Evolutionary conservation across 2,888 invertebrate genomes (phyloP).

Genomic region (Panzeria rudis): DNA sequence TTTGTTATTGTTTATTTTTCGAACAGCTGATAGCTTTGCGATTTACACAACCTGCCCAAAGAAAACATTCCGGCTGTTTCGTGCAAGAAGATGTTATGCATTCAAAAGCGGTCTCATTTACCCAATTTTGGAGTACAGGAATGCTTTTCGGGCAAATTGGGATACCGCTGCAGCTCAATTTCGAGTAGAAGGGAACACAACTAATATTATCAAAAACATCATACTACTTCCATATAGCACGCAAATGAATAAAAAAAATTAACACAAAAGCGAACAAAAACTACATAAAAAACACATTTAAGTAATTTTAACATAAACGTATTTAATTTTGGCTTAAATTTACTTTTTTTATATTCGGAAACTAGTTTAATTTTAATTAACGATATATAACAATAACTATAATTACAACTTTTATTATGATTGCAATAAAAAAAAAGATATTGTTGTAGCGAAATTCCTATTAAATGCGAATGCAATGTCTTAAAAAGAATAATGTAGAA

Average conservation of each 20-base stretch:
- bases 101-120: too few species aligned
- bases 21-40: too few species aligned
- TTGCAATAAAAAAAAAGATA: slow-evolving; percentile 26
- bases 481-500: slow-evolving; percentile 29
- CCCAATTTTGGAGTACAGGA: too few species aligned
- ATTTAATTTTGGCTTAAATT: slow-evolving; percentile 31
- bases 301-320: slow-evolving; percentile 45
- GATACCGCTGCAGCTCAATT: too few species aligned
- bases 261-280: slow-evolving; percentile 8
- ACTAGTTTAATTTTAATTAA: slow-evolving; percentile 53
- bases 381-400: slow-evolving; percentile 42
- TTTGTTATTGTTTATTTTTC: too few species aligned
- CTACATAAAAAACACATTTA: slow-evolving; percentile 13
- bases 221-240: not conserved
- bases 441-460: slow-evolving; percentile 59
- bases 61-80: too few species aligned
- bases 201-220: not conserved
- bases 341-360: slow-evolving; percentile 26
- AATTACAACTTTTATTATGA: slow-evolving; percentile 34
- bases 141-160: too few species aligned
- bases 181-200: too few species aligned
- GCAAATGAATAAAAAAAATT: slow-evolving; percentile 9
- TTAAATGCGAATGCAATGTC: slow-evolving; percentile 57
- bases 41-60: too few species aligned
- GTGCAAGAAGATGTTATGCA: too few species aligned